Conservation (phyloP, 2,888 invertebrate species). For the Melinaea marsaeus region DNA sequence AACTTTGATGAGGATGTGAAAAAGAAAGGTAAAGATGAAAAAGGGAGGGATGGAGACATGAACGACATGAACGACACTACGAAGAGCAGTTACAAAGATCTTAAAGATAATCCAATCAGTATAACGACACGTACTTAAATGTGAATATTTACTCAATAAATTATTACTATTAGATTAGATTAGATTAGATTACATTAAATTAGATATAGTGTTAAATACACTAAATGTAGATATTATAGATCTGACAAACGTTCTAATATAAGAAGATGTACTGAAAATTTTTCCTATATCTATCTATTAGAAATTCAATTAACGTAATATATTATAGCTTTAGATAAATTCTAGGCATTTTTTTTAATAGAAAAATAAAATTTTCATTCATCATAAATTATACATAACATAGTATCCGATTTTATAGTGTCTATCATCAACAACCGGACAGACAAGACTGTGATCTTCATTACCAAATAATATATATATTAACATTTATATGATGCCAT, state of each 20-base stretch:
- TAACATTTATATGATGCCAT: constrained; percentile 21
- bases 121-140: constrained; percentile 39
- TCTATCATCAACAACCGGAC: constrained; percentile 24
- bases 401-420: constrained; percentile 13
- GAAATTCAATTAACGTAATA: not conserved
- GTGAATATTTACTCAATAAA: constrained; percentile 5
- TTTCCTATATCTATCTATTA: constrained; percentile 15
- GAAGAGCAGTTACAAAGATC: constrained; percentile 51
- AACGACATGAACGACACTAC: constrained; percentile 39
- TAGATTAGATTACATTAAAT: too few species aligned
- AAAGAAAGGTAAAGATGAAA: constrained; percentile 30
- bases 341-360: not conserved
- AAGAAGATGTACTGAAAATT: constrained; percentile 15
- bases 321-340: not conserved
- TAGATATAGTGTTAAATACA: not conserved
- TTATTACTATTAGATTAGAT: not conserved
- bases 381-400: constrained; percentile 11
- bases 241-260: too few species aligned
- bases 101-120: constrained; percentile 59
- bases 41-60: constrained; percentile 31
- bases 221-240: constrained; percentile 3
- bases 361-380: not conserved
- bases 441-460: constrained; percentile 38
- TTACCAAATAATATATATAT: constrained; percentile 38
- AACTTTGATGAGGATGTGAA: constrained; percentile 67